A percentile compares a stretch with the other conserved stretches of the same genome.
phyloP scores from a whole-genome alignment of 2,113 vertebrate species.

The Boulengeromyrus knoepffleri region DNA sequence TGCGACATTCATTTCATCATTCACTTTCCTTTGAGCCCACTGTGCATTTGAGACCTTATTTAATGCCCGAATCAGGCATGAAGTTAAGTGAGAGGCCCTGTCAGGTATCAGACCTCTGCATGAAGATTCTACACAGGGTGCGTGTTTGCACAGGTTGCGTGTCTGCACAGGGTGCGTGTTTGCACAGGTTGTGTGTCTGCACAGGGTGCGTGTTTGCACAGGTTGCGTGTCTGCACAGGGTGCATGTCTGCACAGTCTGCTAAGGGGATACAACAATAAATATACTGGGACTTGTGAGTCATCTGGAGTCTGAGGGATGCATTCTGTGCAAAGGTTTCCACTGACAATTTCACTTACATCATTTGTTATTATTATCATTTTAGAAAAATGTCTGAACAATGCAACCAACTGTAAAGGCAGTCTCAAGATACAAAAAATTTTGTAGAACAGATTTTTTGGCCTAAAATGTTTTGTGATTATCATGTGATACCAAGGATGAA shows the following conservation, averaged over 20 bases:
- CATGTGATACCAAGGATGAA: neutral
- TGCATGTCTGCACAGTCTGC: neutral
- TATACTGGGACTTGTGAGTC: neutral
- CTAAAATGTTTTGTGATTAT: neutral
- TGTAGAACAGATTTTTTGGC: neutral
- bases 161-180: neutral
- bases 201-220: neutral
- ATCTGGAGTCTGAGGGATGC: neutral
- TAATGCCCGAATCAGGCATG: neutral
- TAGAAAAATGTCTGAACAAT: neutral
- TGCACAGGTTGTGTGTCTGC: neutral
- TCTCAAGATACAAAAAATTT: neutral
- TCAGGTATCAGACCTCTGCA: neutral
- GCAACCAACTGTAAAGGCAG: neutral
- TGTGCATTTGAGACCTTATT: neutral
- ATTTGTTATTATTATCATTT: neutral
- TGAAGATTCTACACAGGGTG: neutral
- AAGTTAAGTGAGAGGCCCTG: neutral
- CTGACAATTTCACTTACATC: neutral
- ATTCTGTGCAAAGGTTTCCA: neutral
- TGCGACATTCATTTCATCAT: constrained; percentile 20
- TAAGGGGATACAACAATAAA: neutral
- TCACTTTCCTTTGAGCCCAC: neutral
- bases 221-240: neutral
- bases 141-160: neutral